Evolutionary conservation across 2,888 invertebrate genomes (phyloP).

Genomic region (Chloromyia formosa): DNA sequence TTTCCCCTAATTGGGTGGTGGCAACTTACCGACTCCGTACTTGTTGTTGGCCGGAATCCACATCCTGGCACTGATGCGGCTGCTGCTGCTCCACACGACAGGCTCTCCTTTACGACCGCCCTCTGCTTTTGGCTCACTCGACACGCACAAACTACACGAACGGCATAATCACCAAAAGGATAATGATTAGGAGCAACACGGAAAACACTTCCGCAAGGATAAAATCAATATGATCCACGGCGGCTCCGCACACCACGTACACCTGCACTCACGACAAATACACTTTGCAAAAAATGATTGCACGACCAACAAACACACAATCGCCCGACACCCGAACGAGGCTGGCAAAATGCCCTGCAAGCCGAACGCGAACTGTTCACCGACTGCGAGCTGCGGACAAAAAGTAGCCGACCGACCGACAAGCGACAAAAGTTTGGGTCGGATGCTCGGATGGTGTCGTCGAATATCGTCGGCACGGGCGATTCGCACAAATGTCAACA

Average conservation of each 20-base stretch:
- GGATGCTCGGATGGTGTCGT: no score
- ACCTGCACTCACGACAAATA: constrained; percentile 30
- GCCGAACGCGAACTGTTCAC: constrained; percentile 14
- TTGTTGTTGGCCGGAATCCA: constrained; percentile 64
- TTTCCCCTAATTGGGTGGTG: no score
- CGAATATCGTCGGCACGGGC: no score
- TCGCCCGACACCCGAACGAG: neutral
- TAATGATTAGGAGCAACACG: constrained; percentile 13
- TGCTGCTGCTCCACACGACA: neutral
- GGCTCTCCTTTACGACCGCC: no score
- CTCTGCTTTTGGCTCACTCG: neutral
- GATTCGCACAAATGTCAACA: no score
- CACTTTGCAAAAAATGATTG: constrained; percentile 35
- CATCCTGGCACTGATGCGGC: constrained; percentile 53
- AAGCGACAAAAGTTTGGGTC: no score
- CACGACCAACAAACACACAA: neutral
- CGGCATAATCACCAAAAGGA: constrained; percentile 18
- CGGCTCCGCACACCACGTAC: constrained; percentile 32
- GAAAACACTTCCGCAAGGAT: constrained; percentile 38
- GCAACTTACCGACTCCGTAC: constrained; percentile 64
- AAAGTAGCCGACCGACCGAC: no score
- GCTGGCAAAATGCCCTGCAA: neutral
- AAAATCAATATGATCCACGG: constrained; percentile 42
- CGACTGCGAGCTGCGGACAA: no score
- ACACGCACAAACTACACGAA: constrained; percentile 8